Base-by-base conservation (phyloP, 2,888 invertebrate species). In the Dinocampus coccinellae region DNA sequence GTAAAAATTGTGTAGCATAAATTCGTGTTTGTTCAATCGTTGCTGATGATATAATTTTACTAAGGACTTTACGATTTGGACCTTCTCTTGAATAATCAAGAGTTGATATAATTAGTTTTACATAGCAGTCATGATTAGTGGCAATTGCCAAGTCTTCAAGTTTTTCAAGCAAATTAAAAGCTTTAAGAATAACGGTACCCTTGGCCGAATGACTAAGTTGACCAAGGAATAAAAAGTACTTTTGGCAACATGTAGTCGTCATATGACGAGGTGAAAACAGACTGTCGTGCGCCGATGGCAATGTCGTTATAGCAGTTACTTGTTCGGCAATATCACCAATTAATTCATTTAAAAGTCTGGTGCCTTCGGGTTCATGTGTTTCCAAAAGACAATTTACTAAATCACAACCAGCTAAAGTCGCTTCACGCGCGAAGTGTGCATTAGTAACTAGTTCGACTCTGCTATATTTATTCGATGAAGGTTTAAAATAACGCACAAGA, bases 171-270 rank as follows among this genome's bases (percentile, higher is more conserved):
- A 87, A 73, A 73, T 85, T 81, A 63, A 85, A 85, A 34, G 81
- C 92, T 75, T 94, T 93, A 61, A 98, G 90, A 66, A 94, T 90
- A 77, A 90, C 90, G 53, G 93, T 88, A 1, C 95, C 95, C 58
- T 90, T 89, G 66, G 91, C 90, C 7, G 91, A 91, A 75, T 94
- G 93, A 79, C 94, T 93, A 81, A 98, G 90, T 78, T 96, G 93
- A 0, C 98, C 98, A 75, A 98, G 92, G 85, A 97, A 95, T 57
- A 98, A 90, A 88, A 98, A 98, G 89, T 98, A 98, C 89, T 95
- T 94, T 87, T 97, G 97, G 85, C 96, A 95, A 89, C 96, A 94
- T 0, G 97, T 96, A 81, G 93, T 95, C 79, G 93, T 91, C 91
- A 97, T 93, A 85, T 95, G 94, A 78, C 94, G 93, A 0, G 97